Conservation (phyloP, 1,140 invertebrate genomes). For the Archegozetes longisetosus region DNA sequence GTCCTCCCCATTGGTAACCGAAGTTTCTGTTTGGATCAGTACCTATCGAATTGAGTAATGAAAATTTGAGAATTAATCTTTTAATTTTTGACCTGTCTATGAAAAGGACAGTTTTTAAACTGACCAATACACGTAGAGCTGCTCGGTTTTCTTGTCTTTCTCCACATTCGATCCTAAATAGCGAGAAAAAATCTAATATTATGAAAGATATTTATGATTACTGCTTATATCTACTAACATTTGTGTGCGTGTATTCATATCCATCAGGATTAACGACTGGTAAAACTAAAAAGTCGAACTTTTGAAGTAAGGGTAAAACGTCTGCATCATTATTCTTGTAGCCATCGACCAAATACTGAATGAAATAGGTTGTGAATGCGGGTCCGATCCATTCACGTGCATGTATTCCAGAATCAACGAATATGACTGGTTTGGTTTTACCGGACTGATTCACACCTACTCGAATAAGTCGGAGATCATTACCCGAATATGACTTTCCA, state of each 20-base stretch:
- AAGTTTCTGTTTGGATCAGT: constrained; percentile 26
- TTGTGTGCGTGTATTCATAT: too few species aligned
- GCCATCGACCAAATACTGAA: constrained; percentile 40
- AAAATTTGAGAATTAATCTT: too few species aligned
- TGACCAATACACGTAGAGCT: too few species aligned
- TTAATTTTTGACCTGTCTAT: too few species aligned
- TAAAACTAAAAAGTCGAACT: constrained; percentile 27
- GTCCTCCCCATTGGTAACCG: constrained; percentile 20
- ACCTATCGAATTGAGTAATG: too few species aligned
- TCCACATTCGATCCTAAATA: too few species aligned
- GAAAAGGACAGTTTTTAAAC: too few species aligned
- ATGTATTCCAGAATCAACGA: constrained; percentile 54
- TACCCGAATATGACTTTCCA: constrained; percentile 15
- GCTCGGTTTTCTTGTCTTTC: too few species aligned
- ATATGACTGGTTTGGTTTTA: constrained; percentile 35
- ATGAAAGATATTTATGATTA: too few species aligned
- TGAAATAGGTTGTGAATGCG: constrained; percentile 45
- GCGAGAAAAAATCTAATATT: too few species aligned
- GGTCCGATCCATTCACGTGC: constrained; percentile 59
- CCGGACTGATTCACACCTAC: not conserved
- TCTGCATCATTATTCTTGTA: constrained; percentile 35
- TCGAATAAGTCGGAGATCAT: constrained; percentile 3
- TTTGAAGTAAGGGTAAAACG: constrained; percentile 16
- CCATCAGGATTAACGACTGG: constrained; percentile 24
- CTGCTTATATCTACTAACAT: too few species aligned